phyloP scores from a whole-genome alignment of 2,888 invertebrate species.

The Bugulina stolonifera region DNA sequence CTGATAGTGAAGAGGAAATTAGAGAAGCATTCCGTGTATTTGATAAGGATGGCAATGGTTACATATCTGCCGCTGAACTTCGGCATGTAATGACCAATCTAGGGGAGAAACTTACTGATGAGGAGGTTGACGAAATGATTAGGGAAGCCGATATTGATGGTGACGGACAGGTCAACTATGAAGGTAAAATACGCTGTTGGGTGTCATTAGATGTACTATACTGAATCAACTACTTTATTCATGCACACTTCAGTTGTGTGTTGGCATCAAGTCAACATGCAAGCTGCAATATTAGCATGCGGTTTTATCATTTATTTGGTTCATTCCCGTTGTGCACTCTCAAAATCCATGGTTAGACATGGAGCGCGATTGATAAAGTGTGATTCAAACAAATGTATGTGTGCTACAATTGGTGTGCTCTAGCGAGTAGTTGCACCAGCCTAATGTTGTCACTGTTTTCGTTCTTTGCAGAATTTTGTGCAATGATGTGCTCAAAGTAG shows the following conservation, averaged over 20 bases:
- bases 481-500: slow-evolving; percentile 27
- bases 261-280: no score
- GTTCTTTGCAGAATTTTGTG: slow-evolving; percentile 26
- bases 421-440: not conserved
- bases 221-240: no score
- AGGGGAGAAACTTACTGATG: slow-evolving; percentile 97
- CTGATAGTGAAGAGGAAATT: slow-evolving; percentile 96
- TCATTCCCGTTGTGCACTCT: no score
- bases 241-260: no score
- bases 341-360: no score
- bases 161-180: slow-evolving; percentile 97
- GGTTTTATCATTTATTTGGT: no score
- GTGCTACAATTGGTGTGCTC: not conserved
- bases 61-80: slow-evolving; percentile 94
- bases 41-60: slow-evolving; percentile 98
- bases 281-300: no score
- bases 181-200: no score
- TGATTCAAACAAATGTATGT: no score
- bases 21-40: slow-evolving; percentile 96
- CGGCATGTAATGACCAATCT: slow-evolving; percentile 99
- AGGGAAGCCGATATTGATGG: slow-evolving; percentile 98
- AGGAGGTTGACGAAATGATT: slow-evolving; percentile 99
- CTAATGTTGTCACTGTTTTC: slow-evolving; percentile 2
- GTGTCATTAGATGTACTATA: no score
- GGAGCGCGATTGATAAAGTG: no score